Conservation (phyloP, 2,888 invertebrate species). For the Lasioglossum malachurum region DNA sequence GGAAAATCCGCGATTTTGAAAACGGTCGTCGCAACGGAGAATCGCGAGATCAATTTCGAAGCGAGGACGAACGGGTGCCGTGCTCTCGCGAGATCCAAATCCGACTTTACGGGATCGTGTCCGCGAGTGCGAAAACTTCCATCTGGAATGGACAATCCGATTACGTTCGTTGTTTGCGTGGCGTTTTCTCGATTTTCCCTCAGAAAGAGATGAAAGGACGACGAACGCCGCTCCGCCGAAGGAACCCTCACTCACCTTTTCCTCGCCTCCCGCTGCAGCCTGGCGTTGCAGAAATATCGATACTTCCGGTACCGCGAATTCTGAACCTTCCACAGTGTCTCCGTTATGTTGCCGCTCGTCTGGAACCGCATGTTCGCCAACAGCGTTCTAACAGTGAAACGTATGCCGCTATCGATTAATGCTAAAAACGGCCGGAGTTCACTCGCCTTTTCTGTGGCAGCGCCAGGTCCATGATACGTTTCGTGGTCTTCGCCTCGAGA, state of each 20-base stretch:
- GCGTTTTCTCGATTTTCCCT: not conserved
- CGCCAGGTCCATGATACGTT: slow-evolving; percentile 75
- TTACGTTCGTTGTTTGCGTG: slow-evolving; percentile 30
- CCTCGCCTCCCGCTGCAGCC: slow-evolving; percentile 64
- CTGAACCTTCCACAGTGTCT: slow-evolving; percentile 65
- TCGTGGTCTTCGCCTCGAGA: slow-evolving; percentile 63
- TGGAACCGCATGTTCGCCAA: slow-evolving; percentile 46
- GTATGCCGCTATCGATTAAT: not conserved
- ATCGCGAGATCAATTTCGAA: too few species aligned
- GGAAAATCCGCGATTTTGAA: not conserved
- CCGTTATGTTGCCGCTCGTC: slow-evolving; percentile 40
- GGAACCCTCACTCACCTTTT: slow-evolving; percentile 76
- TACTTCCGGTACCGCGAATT: slow-evolving; percentile 78
- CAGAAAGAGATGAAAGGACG: not conserved
- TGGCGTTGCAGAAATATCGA: slow-evolving; percentile 76
- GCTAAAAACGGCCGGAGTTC: not conserved
- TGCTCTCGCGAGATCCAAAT: slow-evolving; percentile 34
- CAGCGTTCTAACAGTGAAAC: slow-evolving; percentile 43
- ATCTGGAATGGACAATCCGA: slow-evolving; percentile 47
- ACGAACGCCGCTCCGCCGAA: not conserved
- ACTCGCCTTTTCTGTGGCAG: slow-evolving; percentile 73
- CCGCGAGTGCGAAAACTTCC: slow-evolving; percentile 38
- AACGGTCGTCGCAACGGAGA: not conserved
- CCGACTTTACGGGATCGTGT: slow-evolving; percentile 50
- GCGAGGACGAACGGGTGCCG: not conserved